Percentiles rank a stretch among this genome's conserved stretches.
These are phyloP conservation scores for Heliconius ethilla DNA, from an alignment of 2,888 invertebrate species.

Conservation along the genomic window DNA sequence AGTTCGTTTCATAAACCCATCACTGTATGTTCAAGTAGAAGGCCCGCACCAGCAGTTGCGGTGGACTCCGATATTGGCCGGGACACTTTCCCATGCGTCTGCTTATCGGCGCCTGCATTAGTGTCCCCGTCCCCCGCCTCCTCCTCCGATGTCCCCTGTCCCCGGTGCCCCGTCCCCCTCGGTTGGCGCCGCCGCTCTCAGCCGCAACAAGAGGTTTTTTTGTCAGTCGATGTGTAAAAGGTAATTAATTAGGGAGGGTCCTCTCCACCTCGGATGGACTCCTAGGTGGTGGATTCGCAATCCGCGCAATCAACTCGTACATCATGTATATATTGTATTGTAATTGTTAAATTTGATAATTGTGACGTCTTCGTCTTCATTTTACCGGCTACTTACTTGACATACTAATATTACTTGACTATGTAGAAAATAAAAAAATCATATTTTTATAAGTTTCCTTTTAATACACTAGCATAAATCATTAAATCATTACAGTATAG, in stretches of 20 bases:
- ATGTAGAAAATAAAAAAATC: not conserved
- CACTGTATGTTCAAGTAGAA: not conserved
- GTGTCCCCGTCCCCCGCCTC: conserved; percentile 41
- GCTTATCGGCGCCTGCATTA: conserved; percentile 66
- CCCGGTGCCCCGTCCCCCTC: conserved; percentile 39
- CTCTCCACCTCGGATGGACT: conserved; percentile 27
- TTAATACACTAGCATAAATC: not conserved
- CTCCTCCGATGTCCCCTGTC: conserved; percentile 39
- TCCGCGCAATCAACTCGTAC: not conserved
- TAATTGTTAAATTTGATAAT: not conserved
- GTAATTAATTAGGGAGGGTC: conserved; percentile 74
- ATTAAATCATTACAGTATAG: not conserved
- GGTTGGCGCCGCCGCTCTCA: conserved; percentile 76
- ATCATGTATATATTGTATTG: not conserved
- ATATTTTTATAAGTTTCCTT: not conserved
- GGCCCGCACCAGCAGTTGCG: conserved; percentile 16
- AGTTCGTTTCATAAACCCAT: conserved; percentile 28
- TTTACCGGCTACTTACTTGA: not conserved
- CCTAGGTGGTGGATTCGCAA: conserved; percentile 28
- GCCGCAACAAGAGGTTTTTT: conserved; percentile 72
- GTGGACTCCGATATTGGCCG: conserved; percentile 44
- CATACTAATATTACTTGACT: not conserved
- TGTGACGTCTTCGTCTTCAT: not conserved
- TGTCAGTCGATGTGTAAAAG: conserved; percentile 60
- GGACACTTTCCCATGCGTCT: conserved; percentile 64